Conservation (phyloP, 92 coral and sea anemone species). For the Paragorgia papillata region DNA sequence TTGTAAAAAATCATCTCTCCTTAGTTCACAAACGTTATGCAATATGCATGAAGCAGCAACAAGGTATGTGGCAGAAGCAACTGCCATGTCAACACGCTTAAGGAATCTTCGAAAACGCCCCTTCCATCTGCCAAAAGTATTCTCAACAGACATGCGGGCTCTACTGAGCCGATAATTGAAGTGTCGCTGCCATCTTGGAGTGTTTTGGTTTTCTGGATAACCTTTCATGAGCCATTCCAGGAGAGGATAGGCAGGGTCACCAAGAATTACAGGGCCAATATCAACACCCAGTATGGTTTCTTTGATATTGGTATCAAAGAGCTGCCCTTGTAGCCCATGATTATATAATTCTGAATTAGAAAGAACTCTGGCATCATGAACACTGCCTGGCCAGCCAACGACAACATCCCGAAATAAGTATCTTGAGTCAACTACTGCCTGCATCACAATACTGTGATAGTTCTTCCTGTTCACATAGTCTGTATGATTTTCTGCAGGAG, state of each 20-base stretch:
- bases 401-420: constrained; percentile 51
- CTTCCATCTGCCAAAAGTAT: constrained; percentile 54
- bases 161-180: constrained; percentile 56
- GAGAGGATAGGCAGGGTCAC: constrained; percentile 45
- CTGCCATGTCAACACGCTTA: constrained; percentile 53
- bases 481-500: constrained; percentile 36
- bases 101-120: constrained; percentile 44
- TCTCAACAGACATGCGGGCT: constrained; percentile 47
- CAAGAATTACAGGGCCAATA: constrained; percentile 44
- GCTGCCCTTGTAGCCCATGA: constrained; percentile 43
- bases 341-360: constrained; percentile 56
- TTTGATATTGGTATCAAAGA: constrained; percentile 43
- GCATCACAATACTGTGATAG: constrained; percentile 39
- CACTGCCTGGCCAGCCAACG: constrained; percentile 58
- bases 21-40: constrained; percentile 55
- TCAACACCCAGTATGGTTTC: constrained; percentile 46
- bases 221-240: constrained; percentile 54
- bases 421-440: constrained; percentile 31
- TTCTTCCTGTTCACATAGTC: constrained; percentile 48
- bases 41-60: constrained; percentile 55
- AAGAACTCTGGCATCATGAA: constrained; percentile 61
- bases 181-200: constrained; percentile 49
- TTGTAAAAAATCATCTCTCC: constrained; percentile 51
- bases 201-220: constrained; percentile 47
- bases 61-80: constrained; percentile 39